Percentiles rank a stretch among this genome's conserved stretches.
These are phyloP conservation scores for Pteronotus mesoamericanus DNA, from an alignment of 2,797 vertebrate genomes.

Conservation along the genomic window DNA sequence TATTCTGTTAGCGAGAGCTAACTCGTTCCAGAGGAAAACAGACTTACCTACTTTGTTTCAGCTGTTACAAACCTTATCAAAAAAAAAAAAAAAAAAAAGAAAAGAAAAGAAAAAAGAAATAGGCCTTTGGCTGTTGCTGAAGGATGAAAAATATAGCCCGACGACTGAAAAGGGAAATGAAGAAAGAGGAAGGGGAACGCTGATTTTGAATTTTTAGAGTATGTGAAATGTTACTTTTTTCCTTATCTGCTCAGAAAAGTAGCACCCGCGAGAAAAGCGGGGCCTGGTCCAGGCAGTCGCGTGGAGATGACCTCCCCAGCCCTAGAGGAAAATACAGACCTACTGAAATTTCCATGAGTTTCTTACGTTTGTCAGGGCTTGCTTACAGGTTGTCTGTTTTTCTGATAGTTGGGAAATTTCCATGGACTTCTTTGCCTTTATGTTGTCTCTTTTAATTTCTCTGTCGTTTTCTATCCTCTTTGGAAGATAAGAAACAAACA, in stretches of 20 bases:
- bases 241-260: neutral
- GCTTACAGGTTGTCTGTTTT: neutral
- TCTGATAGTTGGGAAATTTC: neutral
- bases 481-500: neutral
- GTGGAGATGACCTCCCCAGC: neutral
- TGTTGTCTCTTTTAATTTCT: neutral
- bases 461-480: neutral
- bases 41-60: neutral
- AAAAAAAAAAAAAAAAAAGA: constrained; percentile 9
- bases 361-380: neutral
- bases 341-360: neutral
- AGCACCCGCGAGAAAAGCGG: neutral
- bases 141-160: neutral
- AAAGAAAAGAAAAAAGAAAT: too few relatives aligned
- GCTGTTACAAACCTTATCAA: neutral
- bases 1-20: neutral
- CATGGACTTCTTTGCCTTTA: neutral
- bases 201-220: neutral
- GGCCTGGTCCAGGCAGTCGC: neutral
- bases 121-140: neutral
- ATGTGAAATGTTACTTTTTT: neutral
- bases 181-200: neutral
- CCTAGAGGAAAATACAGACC: neutral
- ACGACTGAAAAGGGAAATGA: neutral
- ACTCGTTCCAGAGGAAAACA: neutral